These are phyloP conservation scores for Eucidaris tribuloides DNA, from an alignment of 35 echinoderm and acorn worm species.

Conservation along the genomic window DNA sequence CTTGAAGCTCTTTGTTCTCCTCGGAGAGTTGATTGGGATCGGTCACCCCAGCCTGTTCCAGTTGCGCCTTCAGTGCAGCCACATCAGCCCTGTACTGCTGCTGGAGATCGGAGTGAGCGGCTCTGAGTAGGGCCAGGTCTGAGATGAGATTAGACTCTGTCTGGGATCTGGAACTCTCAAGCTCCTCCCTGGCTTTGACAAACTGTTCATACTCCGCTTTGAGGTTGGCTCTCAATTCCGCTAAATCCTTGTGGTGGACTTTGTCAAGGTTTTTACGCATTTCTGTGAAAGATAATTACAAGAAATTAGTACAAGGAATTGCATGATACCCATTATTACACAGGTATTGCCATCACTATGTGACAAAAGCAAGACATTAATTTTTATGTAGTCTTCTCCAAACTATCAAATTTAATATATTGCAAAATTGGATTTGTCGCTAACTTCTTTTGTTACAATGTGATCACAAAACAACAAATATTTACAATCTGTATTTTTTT, in stretches of 20 bases:
- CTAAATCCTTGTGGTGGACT: constrained; percentile 66
- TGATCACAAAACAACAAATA: too few relatives aligned
- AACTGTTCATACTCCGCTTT: constrained; percentile 77
- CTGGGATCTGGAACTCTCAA: constrained; percentile 61
- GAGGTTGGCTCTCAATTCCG: constrained; percentile 42
- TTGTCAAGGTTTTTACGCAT: constrained; percentile 83
- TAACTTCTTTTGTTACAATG: too few relatives aligned
- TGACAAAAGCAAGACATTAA: too few relatives aligned
- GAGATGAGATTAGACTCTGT: constrained; percentile 48
- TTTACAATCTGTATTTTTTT: too few relatives aligned
- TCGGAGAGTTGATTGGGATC: constrained; percentile 31
- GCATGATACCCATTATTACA: too few relatives aligned
- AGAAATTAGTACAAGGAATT: too few relatives aligned
- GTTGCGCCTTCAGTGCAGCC: neutral
- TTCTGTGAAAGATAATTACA: constrained; percentile 44
- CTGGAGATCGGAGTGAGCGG: constrained; percentile 61
- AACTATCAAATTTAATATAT: too few relatives aligned
- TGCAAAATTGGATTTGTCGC: too few relatives aligned
- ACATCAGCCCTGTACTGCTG: constrained; percentile 42
- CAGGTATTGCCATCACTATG: too few relatives aligned
- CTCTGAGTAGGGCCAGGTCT: constrained; percentile 49
- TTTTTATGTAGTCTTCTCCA: too few relatives aligned
- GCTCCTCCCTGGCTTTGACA: constrained; percentile 56
- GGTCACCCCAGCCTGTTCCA: constrained; percentile 9
- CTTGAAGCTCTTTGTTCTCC: constrained; percentile 72